Percentiles rank a stretch among this genome's conserved stretches.
Evolutionary conservation across 2,888 invertebrate genomes (phyloP).

Genomic region (Pheosia gnoma): DNA sequence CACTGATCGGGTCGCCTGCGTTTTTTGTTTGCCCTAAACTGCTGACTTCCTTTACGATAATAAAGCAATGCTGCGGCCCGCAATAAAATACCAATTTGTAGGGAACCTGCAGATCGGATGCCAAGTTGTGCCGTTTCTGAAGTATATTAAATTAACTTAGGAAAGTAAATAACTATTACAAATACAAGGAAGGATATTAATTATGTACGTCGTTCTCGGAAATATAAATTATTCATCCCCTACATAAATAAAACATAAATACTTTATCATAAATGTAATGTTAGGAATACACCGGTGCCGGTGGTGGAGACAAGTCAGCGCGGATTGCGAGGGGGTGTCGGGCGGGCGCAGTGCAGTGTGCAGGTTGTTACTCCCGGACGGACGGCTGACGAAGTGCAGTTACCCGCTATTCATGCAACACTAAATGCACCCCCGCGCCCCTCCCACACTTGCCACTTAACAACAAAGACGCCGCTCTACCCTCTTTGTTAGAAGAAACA

Average conservation of each 20-base stretch:
- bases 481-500: conserved; percentile 81
- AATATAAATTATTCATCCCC: not conserved
- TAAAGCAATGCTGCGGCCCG: conserved; percentile 77
- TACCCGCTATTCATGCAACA: conserved; percentile 78
- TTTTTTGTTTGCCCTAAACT: conserved; percentile 80
- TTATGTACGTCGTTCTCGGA: no score
- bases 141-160: no score
- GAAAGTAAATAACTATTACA: no score
- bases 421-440: conserved; percentile 71
- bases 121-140: no score
- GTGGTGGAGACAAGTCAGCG: conserved; percentile 46
- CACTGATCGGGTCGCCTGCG: conserved; percentile 78
- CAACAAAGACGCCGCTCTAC: conserved; percentile 81
- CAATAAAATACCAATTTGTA: conserved; percentile 7
- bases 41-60: conserved; percentile 80
- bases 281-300: conserved; percentile 43
- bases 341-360: conserved; percentile 66
- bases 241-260: not conserved
- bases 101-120: no score
- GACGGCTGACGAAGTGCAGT: conserved; percentile 81
- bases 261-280: conserved; percentile 15
- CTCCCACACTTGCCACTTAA: conserved; percentile 70
- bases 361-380: conserved; percentile 79
- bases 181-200: no score
- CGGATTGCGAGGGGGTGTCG: conserved; percentile 50